Percentiles rank a stretch among this genome's conserved stretches.
phyloP scores from a whole-genome alignment of 2,113 vertebrate species.

The Montifringilla adamsi region DNA sequence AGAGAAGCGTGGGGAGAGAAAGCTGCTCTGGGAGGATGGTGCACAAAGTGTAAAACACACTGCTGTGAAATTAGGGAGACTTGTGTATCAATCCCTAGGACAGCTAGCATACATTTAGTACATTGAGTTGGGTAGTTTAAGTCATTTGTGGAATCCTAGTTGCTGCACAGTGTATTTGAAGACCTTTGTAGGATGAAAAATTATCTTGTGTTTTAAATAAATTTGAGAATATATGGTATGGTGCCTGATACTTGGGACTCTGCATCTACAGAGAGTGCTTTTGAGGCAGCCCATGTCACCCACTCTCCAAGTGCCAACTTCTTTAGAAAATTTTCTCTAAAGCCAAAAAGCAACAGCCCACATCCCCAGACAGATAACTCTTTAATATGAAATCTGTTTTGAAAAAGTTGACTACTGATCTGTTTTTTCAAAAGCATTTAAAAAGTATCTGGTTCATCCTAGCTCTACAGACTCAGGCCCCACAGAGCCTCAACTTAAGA shows the following conservation, averaged over 20 bases:
- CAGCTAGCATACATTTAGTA: background rate
- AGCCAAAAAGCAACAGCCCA: fast-evolving
- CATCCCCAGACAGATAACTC: background rate
- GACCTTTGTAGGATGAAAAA: background rate
- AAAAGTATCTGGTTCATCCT: background rate
- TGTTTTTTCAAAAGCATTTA: background rate
- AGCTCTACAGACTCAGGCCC: background rate
- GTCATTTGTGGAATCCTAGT: background rate
- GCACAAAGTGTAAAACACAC: background rate
- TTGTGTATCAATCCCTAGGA: background rate
- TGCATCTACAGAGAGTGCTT: background rate
- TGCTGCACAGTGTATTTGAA: background rate
- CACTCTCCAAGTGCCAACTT: background rate
- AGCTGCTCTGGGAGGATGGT: background rate
- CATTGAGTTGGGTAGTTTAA: background rate
- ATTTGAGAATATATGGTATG: background rate
- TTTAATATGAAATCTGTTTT: background rate
- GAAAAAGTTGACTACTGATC: background rate
- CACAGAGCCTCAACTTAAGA: background rate
- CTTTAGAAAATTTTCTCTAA: background rate
- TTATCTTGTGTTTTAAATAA: background rate
- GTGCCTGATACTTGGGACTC: background rate
- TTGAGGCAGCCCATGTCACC: background rate
- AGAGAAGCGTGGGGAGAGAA: background rate
- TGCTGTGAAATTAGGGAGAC: background rate